phyloP scores from a whole-genome alignment of 1,140 invertebrate genomes.

The Drosophila ananassae region DNA sequence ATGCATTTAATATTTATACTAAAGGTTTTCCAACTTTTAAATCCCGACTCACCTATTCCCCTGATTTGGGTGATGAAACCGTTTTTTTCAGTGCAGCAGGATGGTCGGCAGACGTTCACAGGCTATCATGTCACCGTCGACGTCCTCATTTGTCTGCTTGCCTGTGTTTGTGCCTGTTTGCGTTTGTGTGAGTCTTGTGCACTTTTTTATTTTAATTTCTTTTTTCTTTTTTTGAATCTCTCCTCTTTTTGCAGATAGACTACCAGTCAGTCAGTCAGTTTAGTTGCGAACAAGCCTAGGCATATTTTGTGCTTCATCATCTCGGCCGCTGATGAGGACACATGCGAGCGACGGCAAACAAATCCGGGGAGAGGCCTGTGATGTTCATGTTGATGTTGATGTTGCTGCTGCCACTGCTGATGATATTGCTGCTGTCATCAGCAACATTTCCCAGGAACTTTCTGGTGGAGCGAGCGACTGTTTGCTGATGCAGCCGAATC shows the following conservation, averaged over 20 bases:
- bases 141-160: conserved; percentile 78
- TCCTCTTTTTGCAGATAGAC: conserved; percentile 41
- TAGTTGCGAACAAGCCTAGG: conserved; percentile 66
- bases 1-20: too few species aligned
- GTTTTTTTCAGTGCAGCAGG: conserved; percentile 24
- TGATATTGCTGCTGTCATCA: conserved; percentile 74
- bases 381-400: conserved; percentile 31
- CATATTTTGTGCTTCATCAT: conserved; percentile 74
- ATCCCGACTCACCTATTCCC: background rate
- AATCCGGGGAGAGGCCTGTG: conserved; percentile 31
- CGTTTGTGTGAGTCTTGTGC: conserved; percentile 33
- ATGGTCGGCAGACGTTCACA: conserved; percentile 52
- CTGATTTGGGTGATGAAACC: background rate
- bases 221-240: conserved; percentile 39
- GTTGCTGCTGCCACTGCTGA: conserved; percentile 36
- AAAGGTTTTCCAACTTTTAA: too few species aligned
- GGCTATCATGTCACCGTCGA: conserved; percentile 76
- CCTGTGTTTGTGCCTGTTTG: conserved; percentile 39
- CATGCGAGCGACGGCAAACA: conserved; percentile 78
- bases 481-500: conserved; percentile 33
- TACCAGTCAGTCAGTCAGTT: conserved; percentile 46
- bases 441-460: conserved; percentile 54
- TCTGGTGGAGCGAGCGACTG: conserved; percentile 4
- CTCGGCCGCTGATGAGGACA: conserved; percentile 71
- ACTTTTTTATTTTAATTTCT: conserved; percentile 31